These are phyloP conservation scores for Semicossyphus pulcher DNA, from an alignment of 2,113 vertebrate genomes.

Conservation along the genomic window DNA sequence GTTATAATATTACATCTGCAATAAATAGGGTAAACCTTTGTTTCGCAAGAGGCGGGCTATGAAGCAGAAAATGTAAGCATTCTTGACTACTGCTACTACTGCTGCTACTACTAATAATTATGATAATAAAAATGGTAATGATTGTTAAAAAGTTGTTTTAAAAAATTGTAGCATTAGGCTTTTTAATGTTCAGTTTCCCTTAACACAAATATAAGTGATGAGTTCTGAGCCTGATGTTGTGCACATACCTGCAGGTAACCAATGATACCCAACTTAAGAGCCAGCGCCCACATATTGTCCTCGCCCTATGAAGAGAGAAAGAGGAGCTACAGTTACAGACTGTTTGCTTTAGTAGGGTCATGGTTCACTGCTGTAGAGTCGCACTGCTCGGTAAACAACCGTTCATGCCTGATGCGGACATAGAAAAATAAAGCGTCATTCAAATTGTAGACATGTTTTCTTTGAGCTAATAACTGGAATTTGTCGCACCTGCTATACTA, in stretches of 20 bases:
- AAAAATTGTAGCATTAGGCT: too few relatives aligned
- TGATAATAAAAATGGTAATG: too few relatives aligned
- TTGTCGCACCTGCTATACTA: not conserved
- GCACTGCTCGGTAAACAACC: not conserved
- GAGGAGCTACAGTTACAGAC: too few relatives aligned
- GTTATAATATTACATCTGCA: too few relatives aligned
- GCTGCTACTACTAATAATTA: too few relatives aligned
- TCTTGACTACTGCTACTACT: too few relatives aligned
- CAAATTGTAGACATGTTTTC: constrained; percentile 1
- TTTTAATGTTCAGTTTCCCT: not conserved
- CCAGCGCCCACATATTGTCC: constrained; percentile 44
- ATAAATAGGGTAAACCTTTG: too few relatives aligned
- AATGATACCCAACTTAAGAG: constrained; percentile 31
- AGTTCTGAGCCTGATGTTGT: not conserved
- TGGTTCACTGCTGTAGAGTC: constrained; percentile 22
- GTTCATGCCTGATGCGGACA: not conserved
- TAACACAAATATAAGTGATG: not conserved
- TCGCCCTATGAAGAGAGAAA: not conserved
- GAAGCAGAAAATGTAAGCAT: too few relatives aligned
- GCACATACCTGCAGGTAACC: constrained; percentile 58
- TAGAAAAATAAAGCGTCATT: not conserved
- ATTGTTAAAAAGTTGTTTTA: too few relatives aligned
- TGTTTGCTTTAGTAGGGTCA: constrained; percentile 46
- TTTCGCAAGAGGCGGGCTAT: too few relatives aligned
- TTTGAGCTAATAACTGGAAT: not conserved